Evolutionary conservation across 1,140 invertebrate species (phyloP).

Genomic region (Mercenaria mercenaria): DNA sequence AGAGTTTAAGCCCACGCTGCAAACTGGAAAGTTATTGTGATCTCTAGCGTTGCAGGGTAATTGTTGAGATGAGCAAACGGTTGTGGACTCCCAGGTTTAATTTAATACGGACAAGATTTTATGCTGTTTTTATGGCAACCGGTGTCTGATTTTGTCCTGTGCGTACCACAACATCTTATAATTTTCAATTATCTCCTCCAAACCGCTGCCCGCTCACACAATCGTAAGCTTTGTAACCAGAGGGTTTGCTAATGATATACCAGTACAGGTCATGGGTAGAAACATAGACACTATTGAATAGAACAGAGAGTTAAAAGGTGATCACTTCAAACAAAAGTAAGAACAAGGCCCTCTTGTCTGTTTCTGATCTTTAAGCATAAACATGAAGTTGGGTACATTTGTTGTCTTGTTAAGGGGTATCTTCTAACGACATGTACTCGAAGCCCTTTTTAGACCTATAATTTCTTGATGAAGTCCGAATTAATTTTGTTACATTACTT

Average conservation of each 20-base stretch:
- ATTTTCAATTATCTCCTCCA: constrained; percentile 56
- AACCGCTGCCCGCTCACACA: background rate
- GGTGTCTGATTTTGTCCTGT: constrained; percentile 39
- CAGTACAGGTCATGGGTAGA: constrained; percentile 13
- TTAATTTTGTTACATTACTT: too few relatives aligned
- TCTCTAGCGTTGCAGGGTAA: constrained; percentile 20
- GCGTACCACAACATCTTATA: constrained; percentile 50
- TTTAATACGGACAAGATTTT: constrained; percentile 62
- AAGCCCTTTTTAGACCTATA: too few relatives aligned
- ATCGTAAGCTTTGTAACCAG: background rate
- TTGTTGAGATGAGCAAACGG: constrained; percentile 26
- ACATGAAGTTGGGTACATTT: background rate
- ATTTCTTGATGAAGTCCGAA: too few relatives aligned
- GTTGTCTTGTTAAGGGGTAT: background rate
- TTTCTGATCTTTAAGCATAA: background rate
- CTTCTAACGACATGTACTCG: too few relatives aligned
- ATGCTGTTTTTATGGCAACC: constrained; percentile 52
- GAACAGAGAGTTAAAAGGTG: constrained; percentile 5
- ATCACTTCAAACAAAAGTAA: constrained; percentile 17
- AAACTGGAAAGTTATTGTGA: constrained; percentile 41
- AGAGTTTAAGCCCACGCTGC: background rate
- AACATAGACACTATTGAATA: constrained; percentile 20
- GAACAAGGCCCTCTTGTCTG: background rate
- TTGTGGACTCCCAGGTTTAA: constrained; percentile 16
- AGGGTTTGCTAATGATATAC: background rate